phyloP scores from a whole-genome alignment of 1,140 invertebrate genomes.

The Trypoxylus dichotomus region DNA sequence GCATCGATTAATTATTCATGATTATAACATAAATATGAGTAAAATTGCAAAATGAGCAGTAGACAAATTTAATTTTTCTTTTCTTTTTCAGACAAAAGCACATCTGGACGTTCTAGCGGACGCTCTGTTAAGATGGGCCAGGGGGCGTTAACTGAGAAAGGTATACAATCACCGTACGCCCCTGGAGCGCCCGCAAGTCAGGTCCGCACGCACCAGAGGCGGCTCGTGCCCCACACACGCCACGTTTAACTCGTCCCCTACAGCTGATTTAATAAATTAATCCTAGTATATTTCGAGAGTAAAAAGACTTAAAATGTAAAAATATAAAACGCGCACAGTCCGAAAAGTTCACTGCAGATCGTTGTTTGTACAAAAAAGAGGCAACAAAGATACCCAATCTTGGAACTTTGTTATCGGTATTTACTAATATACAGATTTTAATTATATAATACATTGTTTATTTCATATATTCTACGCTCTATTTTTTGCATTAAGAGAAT shows the following conservation, averaged over 20 bases:
- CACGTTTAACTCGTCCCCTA: neutral
- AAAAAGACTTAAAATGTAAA: constrained; percentile 48
- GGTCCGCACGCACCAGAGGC: constrained; percentile 46
- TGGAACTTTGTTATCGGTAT: neutral
- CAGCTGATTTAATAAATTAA: neutral
- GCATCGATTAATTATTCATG: no score
- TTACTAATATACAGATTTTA: neutral
- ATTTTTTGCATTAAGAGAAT: constrained; percentile 36
- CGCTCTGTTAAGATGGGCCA: constrained; percentile 87
- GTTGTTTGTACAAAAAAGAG: neutral
- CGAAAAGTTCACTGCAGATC: constrained; percentile 3
- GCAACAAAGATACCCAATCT: neutral
- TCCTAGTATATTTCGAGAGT: constrained; percentile 50
- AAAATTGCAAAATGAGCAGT: no score
- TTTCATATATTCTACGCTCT: constrained; percentile 16
- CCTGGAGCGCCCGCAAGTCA: constrained; percentile 47
- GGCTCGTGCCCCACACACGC: constrained; percentile 33
- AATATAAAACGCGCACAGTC: neutral
- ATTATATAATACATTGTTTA: neutral
- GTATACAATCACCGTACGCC: neutral
- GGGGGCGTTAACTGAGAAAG: constrained; percentile 70
- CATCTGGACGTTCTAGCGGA: constrained; percentile 92
- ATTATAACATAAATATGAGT: no score
- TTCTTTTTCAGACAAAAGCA: constrained; percentile 83
- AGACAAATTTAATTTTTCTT: no score